phyloP scores from a whole-genome alignment of 2,797 vertebrate species.

The Ptychadena robeensis region DNA sequence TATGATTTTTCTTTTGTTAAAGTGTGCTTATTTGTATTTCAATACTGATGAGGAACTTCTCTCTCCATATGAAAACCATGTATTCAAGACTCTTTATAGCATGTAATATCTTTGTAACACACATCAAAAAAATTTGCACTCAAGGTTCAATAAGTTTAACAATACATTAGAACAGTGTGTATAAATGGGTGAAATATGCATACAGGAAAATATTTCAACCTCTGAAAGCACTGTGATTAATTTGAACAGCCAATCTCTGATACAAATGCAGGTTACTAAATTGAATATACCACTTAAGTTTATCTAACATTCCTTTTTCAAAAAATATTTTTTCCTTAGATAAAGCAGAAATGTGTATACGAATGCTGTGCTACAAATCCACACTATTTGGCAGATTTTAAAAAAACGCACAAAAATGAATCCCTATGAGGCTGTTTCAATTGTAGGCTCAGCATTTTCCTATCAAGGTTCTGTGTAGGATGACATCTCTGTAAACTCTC shows the following conservation, averaged over 20 bases:
- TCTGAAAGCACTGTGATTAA: background rate
- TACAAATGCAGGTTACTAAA: background rate
- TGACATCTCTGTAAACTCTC: background rate
- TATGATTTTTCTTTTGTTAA: no score
- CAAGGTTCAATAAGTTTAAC: no score
- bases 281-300: background rate
- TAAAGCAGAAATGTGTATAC: background rate
- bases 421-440: background rate
- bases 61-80: no score
- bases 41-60: no score
- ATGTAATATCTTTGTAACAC: no score
- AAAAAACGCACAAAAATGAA: background rate
- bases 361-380: background rate
- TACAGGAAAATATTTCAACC: no score
- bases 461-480: background rate
- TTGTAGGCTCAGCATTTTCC: background rate
- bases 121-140: no score
- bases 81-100: no score
- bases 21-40: no score
- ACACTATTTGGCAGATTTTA: background rate
- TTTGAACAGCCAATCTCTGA: background rate
- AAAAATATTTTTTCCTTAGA: background rate
- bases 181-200: no score
- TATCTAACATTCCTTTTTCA: background rate
- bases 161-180: no score